Evolutionary conservation across 2,797 vertebrate species (phyloP).

Genomic region (Cryptoprocta ferox): DNA sequence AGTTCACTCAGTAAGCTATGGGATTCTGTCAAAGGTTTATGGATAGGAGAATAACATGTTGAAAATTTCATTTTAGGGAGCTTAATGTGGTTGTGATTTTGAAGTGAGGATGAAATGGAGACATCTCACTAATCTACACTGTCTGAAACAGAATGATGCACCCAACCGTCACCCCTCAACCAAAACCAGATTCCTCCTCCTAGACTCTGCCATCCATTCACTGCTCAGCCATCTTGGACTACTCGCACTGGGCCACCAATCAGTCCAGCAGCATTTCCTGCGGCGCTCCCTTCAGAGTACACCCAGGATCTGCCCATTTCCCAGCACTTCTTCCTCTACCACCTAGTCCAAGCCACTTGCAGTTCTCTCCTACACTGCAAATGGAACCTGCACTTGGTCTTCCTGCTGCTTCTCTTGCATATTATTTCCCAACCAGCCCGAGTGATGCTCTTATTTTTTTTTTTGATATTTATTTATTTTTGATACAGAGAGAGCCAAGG

Average conservation of each 20-base stretch:
- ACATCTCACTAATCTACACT: not conserved
- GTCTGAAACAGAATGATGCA: not conserved
- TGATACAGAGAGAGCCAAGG: too few species aligned
- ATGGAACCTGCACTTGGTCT: not conserved
- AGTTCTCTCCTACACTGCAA: not conserved
- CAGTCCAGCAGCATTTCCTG: not conserved
- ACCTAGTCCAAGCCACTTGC: not conserved
- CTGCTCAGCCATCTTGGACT: not conserved
- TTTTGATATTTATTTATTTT: too few species aligned
- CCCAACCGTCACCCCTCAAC: not conserved
- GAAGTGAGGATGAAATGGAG: constrained; percentile 2
- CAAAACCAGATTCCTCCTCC: not conserved
- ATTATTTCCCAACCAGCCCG: not conserved
- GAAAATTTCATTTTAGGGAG: not conserved
- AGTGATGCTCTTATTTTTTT: not conserved
- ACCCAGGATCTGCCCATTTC: not conserved
- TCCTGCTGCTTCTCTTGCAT: not conserved
- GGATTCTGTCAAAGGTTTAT: not conserved
- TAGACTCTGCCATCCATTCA: fast-evolving
- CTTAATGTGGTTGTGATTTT: not conserved
- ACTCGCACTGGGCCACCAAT: not conserved
- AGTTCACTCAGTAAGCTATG: not conserved
- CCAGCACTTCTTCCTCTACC: not conserved
- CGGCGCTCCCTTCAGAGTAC: not conserved
- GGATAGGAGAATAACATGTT: not conserved